Evolutionary conservation across 2,888 invertebrate genomes (phyloP).

Genomic region (Chorisops tibialis): DNA sequence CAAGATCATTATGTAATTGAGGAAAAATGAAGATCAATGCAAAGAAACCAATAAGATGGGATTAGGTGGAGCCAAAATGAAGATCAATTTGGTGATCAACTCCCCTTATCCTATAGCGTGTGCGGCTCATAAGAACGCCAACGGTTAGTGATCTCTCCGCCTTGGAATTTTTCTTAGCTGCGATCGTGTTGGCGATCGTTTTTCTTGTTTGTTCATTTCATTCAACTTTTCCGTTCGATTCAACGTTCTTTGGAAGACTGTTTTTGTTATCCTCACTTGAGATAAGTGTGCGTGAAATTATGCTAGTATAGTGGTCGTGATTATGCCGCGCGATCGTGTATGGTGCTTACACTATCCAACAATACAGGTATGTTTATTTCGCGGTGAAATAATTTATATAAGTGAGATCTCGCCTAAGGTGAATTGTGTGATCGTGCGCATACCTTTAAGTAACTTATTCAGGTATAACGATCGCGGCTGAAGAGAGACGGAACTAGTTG

Average conservation of each 20-base stretch:
- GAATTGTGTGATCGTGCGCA: constrained; percentile 31
- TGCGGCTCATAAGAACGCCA: background rate
- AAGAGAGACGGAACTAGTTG: constrained; percentile 13
- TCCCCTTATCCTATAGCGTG: background rate
- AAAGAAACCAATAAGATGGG: constrained; percentile 6
- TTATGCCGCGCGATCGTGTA: constrained; percentile 1
- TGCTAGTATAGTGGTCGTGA: background rate
- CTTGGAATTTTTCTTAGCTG: background rate
- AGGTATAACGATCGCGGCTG: constrained; percentile 2
- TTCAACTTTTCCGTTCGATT: constrained; percentile 1
- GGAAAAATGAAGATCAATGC: background rate
- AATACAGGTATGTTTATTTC: background rate
- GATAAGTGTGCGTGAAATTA: background rate
- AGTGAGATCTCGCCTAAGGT: constrained; percentile 33
- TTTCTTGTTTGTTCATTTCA: constrained; percentile 16
- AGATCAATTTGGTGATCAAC: background rate
- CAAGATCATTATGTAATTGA: background rate
- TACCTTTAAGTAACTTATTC: constrained; percentile 27
- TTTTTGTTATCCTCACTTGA: constrained; percentile 12
- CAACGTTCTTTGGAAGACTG: constrained; percentile 1
- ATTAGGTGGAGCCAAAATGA: constrained; percentile 11
- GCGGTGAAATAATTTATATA: constrained; percentile 30
- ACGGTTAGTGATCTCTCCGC: constrained; percentile 16
- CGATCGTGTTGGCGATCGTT: background rate
- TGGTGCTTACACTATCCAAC: background rate